Conservation (phyloP, 2,888 invertebrate species). For the Zygogramma bicolorata region DNA sequence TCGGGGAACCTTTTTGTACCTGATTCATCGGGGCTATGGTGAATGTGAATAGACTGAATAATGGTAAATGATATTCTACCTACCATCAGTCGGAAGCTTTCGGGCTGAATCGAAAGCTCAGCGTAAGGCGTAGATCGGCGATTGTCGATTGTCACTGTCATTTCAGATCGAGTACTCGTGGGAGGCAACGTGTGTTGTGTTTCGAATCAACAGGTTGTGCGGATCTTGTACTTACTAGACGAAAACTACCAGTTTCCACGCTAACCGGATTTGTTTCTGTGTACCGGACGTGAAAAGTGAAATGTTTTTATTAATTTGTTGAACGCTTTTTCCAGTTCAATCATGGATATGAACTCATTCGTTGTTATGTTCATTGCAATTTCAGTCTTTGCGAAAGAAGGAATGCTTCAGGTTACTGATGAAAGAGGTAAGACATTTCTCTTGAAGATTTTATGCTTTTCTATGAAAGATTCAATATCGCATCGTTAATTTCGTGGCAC, state of each 20-base stretch:
- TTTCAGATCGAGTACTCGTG: conserved; percentile 47
- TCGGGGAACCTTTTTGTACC: too few species aligned
- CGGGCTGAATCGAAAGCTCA: conserved; percentile 33
- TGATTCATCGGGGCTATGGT: too few species aligned
- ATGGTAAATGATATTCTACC: conserved; percentile 1
- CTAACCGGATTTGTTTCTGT: not conserved
- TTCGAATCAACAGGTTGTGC: conserved; percentile 50
- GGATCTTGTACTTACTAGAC: conserved; percentile 43
- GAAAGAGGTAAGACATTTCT: conserved; percentile 5
- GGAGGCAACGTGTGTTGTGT: conserved; percentile 39
- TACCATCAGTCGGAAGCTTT: conserved; percentile 17
- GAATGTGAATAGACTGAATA: too few species aligned
- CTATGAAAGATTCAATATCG: not conserved
- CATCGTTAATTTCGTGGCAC: too few species aligned
- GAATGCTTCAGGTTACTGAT: not conserved
- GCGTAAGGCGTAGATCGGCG: conserved; percentile 29
- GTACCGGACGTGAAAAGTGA: not conserved
- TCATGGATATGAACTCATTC: not conserved
- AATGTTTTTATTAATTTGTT: conserved; percentile 3
- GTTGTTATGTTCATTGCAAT: not conserved
- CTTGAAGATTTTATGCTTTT: too few species aligned
- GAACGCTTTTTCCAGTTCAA: not conserved
- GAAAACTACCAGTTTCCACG: not conserved
- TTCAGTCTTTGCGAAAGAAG: not conserved
- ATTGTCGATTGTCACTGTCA: conserved; percentile 49